These are phyloP conservation scores for Idaea aversata DNA, from an alignment of 2,888 invertebrate genomes.

Conservation along the genomic window DNA sequence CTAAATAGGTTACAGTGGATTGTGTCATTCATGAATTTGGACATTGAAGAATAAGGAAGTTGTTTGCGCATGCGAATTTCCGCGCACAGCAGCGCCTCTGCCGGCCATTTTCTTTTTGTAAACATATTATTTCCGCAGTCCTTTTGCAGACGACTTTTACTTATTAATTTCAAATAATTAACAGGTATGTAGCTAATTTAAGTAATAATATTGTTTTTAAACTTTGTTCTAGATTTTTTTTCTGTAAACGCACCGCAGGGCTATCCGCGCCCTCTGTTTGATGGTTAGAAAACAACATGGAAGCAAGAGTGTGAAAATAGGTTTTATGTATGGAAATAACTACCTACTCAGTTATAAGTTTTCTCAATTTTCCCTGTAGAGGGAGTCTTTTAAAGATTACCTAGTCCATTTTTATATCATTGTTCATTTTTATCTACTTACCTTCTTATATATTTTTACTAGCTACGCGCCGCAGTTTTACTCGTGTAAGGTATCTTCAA, in stretches of 20 bases:
- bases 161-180: not conserved
- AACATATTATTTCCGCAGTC: not conserved
- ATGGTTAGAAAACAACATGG: not conserved
- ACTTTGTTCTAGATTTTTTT: not conserved
- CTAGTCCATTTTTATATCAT: too few species aligned
- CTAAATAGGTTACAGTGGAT: constrained; percentile 53
- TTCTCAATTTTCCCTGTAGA: constrained; percentile 1
- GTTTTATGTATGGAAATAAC: not conserved
- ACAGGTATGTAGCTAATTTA: not conserved
- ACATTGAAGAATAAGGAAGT: constrained; percentile 53
- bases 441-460: too few species aligned
- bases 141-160: not conserved
- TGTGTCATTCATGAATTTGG: constrained; percentile 75
- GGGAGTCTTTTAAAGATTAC: not conserved
- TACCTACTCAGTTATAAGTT: constrained; percentile 1
- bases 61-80: constrained; percentile 64
- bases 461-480: too few species aligned
- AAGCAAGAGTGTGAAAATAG: not conserved
- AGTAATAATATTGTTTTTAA: too few species aligned
- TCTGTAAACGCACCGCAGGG: not conserved
- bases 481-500: too few species aligned
- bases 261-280: not conserved
- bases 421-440: too few species aligned
- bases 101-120: constrained; percentile 29
- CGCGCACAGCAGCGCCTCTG: constrained; percentile 35